Evolutionary conservation across 2,113 vertebrate species (phyloP), one percentile per base, ranked within the genome.

Genomic region (Baryphthengus martii): DNA sequence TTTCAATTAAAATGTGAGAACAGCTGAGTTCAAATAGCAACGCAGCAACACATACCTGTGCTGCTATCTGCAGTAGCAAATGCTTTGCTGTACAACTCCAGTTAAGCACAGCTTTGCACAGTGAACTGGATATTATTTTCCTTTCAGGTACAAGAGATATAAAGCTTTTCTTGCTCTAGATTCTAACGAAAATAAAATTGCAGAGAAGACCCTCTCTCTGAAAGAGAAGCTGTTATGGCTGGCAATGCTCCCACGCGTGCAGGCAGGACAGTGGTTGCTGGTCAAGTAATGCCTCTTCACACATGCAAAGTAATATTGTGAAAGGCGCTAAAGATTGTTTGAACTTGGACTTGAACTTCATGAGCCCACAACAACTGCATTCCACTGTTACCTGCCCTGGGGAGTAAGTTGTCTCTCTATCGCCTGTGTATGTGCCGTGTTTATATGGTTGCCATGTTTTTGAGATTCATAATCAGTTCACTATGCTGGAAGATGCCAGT

Each of bases 21-120:
- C 21, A 74, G 25, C 47, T 49, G 47, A 6, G 15, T 91, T 86
- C 44, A 84, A 81, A 67, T 11, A 55, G 45, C 50, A 37, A 33
- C 3, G 4, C 53, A 62, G 58, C 62, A 75, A 25, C 45, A 89
- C 65, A 62, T 55, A 47, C 42, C 75, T 66, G 19, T 7, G 11
- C 78, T 52, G 26, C 75, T 59, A 37, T 42, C 37, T 86, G 75
- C 39, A 21, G 58, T 2, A 79, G 58, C 53, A 42, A 89, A 55
- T n/a, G 18, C 52, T 39, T 0, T 7, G 15, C 45, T 61, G 24
- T 47, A 31, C 0, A 1, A 14, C 35, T 58, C n/a, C 50, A 65
- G 0, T 24, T n/a, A 42, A 86, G 29, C 63, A 23, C 12, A 63
- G 20, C 29, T 68, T 82, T 58, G 44, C 19, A 20, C n/a, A 56